These are phyloP conservation scores for Eupithecia pulchellata DNA, from an alignment of 2,888 invertebrate genomes.

Conservation along the genomic window DNA sequence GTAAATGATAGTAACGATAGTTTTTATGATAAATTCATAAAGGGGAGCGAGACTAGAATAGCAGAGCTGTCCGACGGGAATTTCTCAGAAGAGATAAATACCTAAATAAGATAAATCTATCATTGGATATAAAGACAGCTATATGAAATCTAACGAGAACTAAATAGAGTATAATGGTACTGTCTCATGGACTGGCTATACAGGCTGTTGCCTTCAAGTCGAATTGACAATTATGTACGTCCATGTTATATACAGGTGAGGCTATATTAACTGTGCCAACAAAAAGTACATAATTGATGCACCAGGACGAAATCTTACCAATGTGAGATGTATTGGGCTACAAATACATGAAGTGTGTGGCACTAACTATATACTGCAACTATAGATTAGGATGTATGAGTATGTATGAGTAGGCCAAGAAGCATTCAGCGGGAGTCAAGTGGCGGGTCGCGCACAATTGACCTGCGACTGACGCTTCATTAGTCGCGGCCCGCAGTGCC, in stretches of 20 bases:
- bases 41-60: background rate
- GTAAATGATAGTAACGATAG: background rate
- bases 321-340: background rate
- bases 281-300: background rate
- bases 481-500: slow-evolving; percentile 16
- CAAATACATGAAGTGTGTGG: background rate
- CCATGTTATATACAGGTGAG: background rate
- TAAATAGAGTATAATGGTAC: too few relatives aligned
- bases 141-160: background rate
- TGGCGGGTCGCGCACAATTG: slow-evolving; percentile 29
- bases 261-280: background rate
- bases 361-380: background rate
- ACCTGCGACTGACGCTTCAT: slow-evolving; percentile 29
- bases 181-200: background rate
- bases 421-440: slow-evolving; percentile 28
- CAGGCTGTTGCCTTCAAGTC: background rate
- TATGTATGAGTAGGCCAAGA: background rate
- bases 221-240: too few relatives aligned
- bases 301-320: background rate
- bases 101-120: too few relatives aligned
- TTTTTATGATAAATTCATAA: background rate
- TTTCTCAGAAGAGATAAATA: background rate
- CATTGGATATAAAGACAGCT: background rate
- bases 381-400: background rate
- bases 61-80: background rate